Conservation (phyloP, 2,113 vertebrate species). For the Benitochromis conjunctus region DNA sequence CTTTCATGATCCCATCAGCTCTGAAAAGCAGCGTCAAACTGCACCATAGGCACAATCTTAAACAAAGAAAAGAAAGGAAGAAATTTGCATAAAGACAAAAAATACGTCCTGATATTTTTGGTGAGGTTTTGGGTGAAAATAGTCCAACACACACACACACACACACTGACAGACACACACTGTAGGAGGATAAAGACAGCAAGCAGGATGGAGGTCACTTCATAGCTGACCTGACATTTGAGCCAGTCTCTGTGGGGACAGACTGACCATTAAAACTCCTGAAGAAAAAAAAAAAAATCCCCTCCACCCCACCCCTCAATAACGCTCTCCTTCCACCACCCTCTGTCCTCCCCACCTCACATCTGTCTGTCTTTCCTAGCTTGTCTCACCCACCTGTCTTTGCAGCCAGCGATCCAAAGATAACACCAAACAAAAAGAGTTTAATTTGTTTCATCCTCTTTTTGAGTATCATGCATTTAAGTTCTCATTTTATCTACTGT, state of each 20-base stretch:
- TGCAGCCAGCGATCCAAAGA: neutral
- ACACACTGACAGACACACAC: neutral
- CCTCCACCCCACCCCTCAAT: neutral
- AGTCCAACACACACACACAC: neutral
- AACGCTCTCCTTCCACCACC: neutral
- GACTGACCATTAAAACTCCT: slow-evolving; percentile 61
- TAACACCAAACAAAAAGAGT: neutral
- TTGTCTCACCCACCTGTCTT: neutral
- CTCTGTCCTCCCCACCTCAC: neutral
- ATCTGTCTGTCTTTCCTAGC: neutral
- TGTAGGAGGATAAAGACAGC: slow-evolving; percentile 3
- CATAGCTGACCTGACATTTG: slow-evolving; percentile 73
- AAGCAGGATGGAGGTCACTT: slow-evolving; percentile 56
- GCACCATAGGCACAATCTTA: neutral
- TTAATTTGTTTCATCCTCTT: neutral
- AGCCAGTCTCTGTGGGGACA: slow-evolving; percentile 62
- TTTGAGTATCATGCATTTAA: neutral
- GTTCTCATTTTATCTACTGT: neutral
- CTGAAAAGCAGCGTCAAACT: neutral
- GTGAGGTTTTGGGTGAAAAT: neutral
- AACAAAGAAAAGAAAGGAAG: neutral
- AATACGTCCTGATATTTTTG: neutral
- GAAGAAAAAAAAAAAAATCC: neutral
- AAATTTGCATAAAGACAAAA: neutral
- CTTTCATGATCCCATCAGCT: neutral